phyloP scores from a whole-genome alignment of 2,113 vertebrate species.

The Corynorhinus townsendii region DNA sequence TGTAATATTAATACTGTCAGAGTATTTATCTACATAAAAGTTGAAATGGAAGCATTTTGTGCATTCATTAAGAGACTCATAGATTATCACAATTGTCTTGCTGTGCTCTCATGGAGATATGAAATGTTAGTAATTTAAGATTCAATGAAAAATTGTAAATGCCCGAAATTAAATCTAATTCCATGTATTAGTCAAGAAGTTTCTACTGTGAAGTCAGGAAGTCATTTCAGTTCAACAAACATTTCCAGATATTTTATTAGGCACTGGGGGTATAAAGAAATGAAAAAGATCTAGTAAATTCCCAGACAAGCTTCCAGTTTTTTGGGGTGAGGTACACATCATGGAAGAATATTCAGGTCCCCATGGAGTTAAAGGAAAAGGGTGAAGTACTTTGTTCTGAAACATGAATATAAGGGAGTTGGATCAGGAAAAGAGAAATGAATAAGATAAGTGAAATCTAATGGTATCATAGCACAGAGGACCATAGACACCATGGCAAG shows the following conservation, averaged over 20 bases:
- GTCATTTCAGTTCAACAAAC: slow-evolving; percentile 9
- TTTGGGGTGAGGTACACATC: not conserved
- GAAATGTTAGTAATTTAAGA: slow-evolving; percentile 54
- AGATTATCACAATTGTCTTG: slow-evolving; percentile 45
- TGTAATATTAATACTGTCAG: slow-evolving; percentile 23
- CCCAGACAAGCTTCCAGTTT: not conserved
- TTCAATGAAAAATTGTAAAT: slow-evolving; percentile 40
- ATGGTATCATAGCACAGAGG: not conserved
- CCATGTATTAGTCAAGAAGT: slow-evolving; percentile 32
- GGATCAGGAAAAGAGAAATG: not conserved
- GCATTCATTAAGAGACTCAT: slow-evolving; percentile 48
- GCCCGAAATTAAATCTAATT: slow-evolving; percentile 43
- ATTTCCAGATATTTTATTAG: not conserved
- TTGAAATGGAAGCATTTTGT: slow-evolving; percentile 23
- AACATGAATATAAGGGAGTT: not conserved
- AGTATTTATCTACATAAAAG: slow-evolving; percentile 4
- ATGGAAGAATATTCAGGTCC: not conserved
- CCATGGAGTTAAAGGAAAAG: not conserved
- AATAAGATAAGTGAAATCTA: not conserved
- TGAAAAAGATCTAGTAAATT: not conserved
- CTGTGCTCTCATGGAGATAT: slow-evolving; percentile 27
- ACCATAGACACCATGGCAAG: not conserved
- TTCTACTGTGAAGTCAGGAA: slow-evolving; percentile 3
- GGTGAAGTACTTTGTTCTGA: not conserved
- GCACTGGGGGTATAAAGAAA: not conserved